These are phyloP conservation scores for Caenorhabditis imperialis DNA, from an alignment of 2,888 invertebrate species.

Conservation along the genomic window DNA sequence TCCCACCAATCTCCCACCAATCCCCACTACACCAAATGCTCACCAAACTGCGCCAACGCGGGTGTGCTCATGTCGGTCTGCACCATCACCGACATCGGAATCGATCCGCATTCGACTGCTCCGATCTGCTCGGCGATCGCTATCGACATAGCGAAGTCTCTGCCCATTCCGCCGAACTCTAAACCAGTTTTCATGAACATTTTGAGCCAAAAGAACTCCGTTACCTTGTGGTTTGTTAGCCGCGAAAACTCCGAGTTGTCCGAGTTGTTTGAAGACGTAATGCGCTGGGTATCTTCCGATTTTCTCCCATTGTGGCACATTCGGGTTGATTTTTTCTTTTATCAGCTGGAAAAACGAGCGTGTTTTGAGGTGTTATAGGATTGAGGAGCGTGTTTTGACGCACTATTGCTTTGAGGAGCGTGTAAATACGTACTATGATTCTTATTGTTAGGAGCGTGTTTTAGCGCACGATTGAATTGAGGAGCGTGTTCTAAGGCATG, in stretches of 20 bases:
- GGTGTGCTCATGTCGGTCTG: constrained; percentile 81
- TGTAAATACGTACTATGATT: too few species aligned
- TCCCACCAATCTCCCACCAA: too few species aligned
- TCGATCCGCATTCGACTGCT: constrained; percentile 80
- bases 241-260: constrained; percentile 81
- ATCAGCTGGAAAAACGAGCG: constrained; percentile 58
- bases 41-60: constrained; percentile 79
- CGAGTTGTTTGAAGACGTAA: constrained; percentile 81
- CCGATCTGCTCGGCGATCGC: constrained; percentile 82
- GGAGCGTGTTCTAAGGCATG: too few species aligned
- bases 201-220: too few species aligned
- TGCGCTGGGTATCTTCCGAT: constrained; percentile 81
- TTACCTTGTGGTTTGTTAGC: constrained; percentile 80
- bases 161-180: constrained; percentile 82
- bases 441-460: too few species aligned
- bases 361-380: neutral
- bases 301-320: constrained; percentile 81
- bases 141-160: constrained; percentile 81
- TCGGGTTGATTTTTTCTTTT: constrained; percentile 81
- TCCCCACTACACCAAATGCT: too few species aligned
- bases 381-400: neutral
- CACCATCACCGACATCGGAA: constrained; percentile 82
- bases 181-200: too few species aligned
- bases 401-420: too few species aligned
- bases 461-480: too few species aligned